Percentiles rank a stretch among this genome's conserved stretches.
Evolutionary conservation across 2,113 vertebrate genomes (phyloP).

Genomic region (Edolisoma coerulescens): DNA sequence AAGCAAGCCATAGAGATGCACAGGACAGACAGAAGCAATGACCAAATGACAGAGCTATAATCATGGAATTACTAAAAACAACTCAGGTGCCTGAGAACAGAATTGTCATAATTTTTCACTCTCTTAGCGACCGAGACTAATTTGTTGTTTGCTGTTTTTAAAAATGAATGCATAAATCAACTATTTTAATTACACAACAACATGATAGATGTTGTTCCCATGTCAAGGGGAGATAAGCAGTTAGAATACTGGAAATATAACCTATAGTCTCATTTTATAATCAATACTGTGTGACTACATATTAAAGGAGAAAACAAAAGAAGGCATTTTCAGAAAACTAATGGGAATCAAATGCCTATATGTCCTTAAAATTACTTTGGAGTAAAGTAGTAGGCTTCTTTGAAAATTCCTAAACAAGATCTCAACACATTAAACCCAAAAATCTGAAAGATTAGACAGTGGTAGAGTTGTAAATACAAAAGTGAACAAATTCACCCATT

Average conservation of each 20-base stretch:
- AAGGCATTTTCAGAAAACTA: not conserved
- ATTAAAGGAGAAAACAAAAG: not conserved
- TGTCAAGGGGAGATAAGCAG: not conserved
- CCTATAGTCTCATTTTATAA: not conserved
- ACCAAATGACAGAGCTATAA: not conserved
- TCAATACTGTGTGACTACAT: not conserved
- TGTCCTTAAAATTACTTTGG: not conserved
- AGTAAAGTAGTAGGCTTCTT: not conserved
- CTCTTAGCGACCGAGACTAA: not conserved
- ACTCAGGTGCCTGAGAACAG: not conserved
- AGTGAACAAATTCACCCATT: not conserved
- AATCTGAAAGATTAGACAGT: not conserved
- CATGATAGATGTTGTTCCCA: not conserved
- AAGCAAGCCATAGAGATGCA: not conserved
- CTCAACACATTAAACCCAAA: not conserved
- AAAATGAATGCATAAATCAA: not conserved
- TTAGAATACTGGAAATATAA: not conserved
- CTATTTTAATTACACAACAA: not conserved
- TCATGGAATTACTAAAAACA: not conserved
- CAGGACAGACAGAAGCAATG: not conserved
- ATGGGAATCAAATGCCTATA: not conserved
- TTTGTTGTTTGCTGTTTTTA: not conserved
- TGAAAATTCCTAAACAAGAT: not conserved
- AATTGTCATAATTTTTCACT: not conserved
- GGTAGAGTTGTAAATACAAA: not conserved